phyloP scores from a whole-genome alignment of 2,888 invertebrate genomes.

The Autographa gamma region DNA sequence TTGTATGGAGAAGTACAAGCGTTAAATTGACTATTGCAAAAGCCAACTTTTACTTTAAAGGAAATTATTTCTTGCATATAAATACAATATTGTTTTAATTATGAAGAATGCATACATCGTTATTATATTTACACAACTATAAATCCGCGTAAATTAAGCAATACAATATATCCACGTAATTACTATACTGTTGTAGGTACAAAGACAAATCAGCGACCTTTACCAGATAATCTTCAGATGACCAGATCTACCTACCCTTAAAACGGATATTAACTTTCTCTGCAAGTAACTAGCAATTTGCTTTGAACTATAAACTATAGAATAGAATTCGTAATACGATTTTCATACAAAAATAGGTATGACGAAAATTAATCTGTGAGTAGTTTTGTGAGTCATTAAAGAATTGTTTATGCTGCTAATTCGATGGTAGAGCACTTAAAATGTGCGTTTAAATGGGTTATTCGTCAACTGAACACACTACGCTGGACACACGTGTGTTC shows the following conservation, averaged over 20 bases:
- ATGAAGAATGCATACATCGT: no score
- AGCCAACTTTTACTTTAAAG: no score
- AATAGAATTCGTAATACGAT: not conserved
- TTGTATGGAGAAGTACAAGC: no score
- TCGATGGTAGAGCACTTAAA: slow-evolving; percentile 13
- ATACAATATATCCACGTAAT: no score
- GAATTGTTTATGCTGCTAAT: slow-evolving; percentile 43
- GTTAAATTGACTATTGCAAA: no score
- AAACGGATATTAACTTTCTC: not conserved
- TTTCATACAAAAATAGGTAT: slow-evolving; percentile 23
- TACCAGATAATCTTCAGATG: not conserved
- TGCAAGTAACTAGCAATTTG: not conserved
- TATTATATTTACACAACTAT: no score
- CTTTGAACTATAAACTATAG: not conserved
- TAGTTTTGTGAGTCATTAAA: slow-evolving; percentile 45
- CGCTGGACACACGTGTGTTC: no score
- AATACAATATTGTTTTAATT: no score
- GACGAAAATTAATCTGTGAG: slow-evolving; percentile 33
- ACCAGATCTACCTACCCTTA: not conserved
- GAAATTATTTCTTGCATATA: no score
- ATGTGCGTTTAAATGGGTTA: slow-evolving; percentile 5
- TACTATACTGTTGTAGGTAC: no score
- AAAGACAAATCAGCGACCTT: not conserved
- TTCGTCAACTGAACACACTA: no score
- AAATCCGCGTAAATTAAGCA: no score